These are phyloP conservation scores for Eutrigla gurnardus DNA, from an alignment of 2,797 vertebrate species.

Conservation along the genomic window DNA sequence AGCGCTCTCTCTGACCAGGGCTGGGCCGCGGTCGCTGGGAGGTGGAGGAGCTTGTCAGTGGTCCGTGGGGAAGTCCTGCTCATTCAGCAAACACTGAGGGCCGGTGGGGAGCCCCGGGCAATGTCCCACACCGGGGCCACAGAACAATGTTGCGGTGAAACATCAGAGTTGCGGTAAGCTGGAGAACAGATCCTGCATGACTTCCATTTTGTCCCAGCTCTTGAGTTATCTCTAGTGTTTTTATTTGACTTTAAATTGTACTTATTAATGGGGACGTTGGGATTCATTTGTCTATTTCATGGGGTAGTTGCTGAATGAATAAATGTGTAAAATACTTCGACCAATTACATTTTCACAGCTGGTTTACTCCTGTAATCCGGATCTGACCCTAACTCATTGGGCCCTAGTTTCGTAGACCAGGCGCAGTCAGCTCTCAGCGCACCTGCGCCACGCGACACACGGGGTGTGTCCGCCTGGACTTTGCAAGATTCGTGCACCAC, in stretches of 20 bases:
- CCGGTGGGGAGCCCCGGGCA: conserved; percentile 74
- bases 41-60: conserved; percentile 46
- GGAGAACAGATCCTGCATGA: conserved; percentile 36
- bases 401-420: too few species aligned
- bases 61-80: conserved; percentile 66
- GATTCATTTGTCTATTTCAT: neutral
- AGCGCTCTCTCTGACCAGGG: conserved; percentile 47
- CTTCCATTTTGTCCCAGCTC: conserved; percentile 12
- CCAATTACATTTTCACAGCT: neutral
- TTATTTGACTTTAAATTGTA: too few species aligned
- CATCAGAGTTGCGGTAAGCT: conserved; percentile 73
- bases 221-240: too few species aligned
- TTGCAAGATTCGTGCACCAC: too few species aligned
- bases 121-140: conserved; percentile 71
- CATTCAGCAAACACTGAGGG: conserved; percentile 65
- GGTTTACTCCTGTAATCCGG: neutral
- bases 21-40: conserved; percentile 38
- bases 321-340: neutral
- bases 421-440: too few species aligned
- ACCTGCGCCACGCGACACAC: too few species aligned
- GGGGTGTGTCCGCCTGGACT: too few species aligned
- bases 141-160: conserved; percentile 73
- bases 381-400: too few species aligned
- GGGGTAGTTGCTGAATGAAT: neutral
- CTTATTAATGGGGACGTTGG: too few species aligned